A percentile compares a stretch with the other conserved stretches of the same genome.
Evolutionary conservation across 2,888 invertebrate genomes (phyloP).

Genomic region (Reticulitermes lucifugus): DNA sequence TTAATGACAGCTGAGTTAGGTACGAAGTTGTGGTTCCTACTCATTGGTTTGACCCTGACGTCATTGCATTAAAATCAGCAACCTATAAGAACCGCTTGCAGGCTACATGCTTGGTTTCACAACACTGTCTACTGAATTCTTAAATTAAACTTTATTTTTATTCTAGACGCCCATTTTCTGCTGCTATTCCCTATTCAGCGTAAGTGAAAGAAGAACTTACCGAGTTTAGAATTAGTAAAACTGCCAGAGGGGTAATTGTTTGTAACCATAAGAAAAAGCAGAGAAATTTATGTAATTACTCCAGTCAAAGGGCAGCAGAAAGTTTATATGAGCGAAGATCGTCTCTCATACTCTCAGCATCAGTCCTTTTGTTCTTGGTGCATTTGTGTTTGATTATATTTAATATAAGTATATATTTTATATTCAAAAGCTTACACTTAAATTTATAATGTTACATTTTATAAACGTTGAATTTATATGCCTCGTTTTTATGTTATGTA

Average conservation of each 20-base stretch:
- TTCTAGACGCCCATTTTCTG: background rate
- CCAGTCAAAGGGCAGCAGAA: background rate
- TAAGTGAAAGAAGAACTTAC: background rate
- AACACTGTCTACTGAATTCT: background rate
- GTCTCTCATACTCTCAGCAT: background rate
- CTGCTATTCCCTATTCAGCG: background rate
- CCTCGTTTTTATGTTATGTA: too few species aligned
- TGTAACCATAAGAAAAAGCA: background rate
- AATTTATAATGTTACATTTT: too few species aligned
- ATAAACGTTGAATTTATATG: too few species aligned
- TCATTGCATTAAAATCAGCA: too few species aligned
- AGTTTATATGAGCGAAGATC: background rate
- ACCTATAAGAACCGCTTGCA: too few species aligned
- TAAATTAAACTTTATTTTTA: background rate
- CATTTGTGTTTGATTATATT: background rate
- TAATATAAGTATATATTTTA: background rate
- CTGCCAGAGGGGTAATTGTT: background rate
- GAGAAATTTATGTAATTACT: background rate
- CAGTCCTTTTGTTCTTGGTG: background rate
- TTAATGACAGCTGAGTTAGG: too few species aligned
- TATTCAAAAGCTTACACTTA: too few species aligned
- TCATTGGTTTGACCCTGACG: too few species aligned
- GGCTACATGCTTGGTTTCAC: too few species aligned
- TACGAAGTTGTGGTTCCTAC: too few species aligned
- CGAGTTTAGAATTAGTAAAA: background rate